Percentiles rank a stretch among this genome's conserved stretches.
These are phyloP conservation scores for Drosophila nigricruria DNA, from an alignment of 2,888 invertebrate species.

Conservation along the genomic window DNA sequence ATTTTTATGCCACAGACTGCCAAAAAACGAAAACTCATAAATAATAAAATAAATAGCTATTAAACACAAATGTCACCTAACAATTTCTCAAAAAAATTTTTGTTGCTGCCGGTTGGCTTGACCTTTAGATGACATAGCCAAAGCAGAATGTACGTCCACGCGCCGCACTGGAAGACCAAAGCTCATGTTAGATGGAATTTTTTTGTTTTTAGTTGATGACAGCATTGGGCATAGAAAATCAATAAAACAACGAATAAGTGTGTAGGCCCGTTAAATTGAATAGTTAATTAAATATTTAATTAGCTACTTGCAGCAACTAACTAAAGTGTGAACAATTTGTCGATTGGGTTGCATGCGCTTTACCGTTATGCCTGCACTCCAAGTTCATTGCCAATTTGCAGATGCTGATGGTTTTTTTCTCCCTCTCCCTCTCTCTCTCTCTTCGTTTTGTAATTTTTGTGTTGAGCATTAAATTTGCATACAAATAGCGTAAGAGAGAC, in stretches of 20 bases:
- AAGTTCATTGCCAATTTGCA: slow-evolving; percentile 72
- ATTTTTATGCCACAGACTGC: slow-evolving; percentile 27
- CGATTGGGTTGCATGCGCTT: slow-evolving; percentile 11
- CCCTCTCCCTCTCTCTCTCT: not conserved
- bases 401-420: slow-evolving; percentile 19
- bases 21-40: slow-evolving; percentile 41
- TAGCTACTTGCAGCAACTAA: not conserved
- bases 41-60: slow-evolving; percentile 37
- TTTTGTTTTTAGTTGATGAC: slow-evolving; percentile 32
- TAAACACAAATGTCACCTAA: slow-evolving; percentile 45
- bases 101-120: slow-evolving; percentile 43
- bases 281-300: slow-evolving; percentile 11
- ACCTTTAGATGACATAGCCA: slow-evolving; percentile 76
- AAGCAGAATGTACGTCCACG: slow-evolving; percentile 19
- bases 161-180: slow-evolving; percentile 68
- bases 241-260: slow-evolving; percentile 19
- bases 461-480: slow-evolving; percentile 24
- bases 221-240: slow-evolving; percentile 38
- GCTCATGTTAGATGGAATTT: slow-evolving; percentile 31
- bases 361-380: slow-evolving; percentile 26
- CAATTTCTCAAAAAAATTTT: slow-evolving; percentile 15
- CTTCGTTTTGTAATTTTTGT: slow-evolving; percentile 21
- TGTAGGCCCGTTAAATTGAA: not conserved
- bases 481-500: slow-evolving; percentile 25
- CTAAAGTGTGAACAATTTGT: slow-evolving; percentile 3